Evolutionary conservation across 1,140 invertebrate species (phyloP).

Genomic region (Lucilia sericata): DNA sequence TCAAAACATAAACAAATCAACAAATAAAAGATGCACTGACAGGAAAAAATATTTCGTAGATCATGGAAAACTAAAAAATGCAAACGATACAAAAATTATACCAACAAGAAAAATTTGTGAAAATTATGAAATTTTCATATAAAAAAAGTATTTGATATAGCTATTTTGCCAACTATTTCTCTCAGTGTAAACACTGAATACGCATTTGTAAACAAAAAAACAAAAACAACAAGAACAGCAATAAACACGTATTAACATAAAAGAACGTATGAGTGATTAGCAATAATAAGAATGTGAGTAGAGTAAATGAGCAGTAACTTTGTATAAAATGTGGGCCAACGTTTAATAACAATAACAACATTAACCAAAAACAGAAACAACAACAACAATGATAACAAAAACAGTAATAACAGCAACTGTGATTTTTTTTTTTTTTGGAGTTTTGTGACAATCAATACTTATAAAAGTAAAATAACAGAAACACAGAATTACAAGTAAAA

Average conservation of each 20-base stretch:
- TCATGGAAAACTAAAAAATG: too few species aligned
- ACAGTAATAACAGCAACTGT: neutral
- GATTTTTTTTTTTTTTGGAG: neutral
- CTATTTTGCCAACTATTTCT: too few species aligned
- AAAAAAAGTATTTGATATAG: too few species aligned
- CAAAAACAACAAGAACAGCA: neutral
- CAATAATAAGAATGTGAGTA: neutral
- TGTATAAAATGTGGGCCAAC: constrained; percentile 1
- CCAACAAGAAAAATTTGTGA: too few species aligned
- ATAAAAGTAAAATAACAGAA: neutral
- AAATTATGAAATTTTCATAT: too few species aligned
- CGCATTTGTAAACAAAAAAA: neutral
- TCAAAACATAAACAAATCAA: too few species aligned
- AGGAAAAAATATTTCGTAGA: too few species aligned
- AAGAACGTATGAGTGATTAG: constrained; percentile 12
- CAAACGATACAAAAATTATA: too few species aligned
- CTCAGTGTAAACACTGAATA: too few species aligned
- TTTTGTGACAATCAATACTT: too few species aligned
- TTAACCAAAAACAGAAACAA: neutral
- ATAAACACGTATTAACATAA: neutral
- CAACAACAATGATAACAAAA: neutral
- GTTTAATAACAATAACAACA: neutral
- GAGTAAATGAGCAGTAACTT: neutral
- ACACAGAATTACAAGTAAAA: neutral
- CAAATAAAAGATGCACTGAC: too few species aligned